Percentiles rank a stretch among this genome's conserved stretches.
phyloP scores from a whole-genome alignment of 2,888 invertebrate genomes.

The Dusona sp. region DNA sequence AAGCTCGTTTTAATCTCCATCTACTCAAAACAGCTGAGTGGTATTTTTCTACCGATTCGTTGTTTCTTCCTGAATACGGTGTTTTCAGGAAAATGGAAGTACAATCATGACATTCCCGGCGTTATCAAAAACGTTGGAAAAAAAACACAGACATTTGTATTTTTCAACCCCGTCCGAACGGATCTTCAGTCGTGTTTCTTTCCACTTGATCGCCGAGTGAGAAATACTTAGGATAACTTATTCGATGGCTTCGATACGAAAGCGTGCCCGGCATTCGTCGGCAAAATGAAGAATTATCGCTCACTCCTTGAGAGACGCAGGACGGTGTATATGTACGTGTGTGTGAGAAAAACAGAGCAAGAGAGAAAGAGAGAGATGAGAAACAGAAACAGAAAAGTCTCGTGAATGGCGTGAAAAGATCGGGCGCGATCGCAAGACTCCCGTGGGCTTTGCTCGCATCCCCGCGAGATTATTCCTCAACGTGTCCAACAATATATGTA shows the following conservation, averaged over 20 bases:
- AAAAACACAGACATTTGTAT: background rate
- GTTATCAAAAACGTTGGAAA: background rate
- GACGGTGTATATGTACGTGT: background rate
- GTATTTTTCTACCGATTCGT: background rate
- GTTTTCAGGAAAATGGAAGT: background rate
- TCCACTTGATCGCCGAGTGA: conserved; percentile 72
- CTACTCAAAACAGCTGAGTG: background rate
- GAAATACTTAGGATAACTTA: conserved; percentile 78
- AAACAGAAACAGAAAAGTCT: conserved; percentile 27
- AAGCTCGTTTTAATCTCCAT: background rate
- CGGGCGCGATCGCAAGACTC: conserved; percentile 41
- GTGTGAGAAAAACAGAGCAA: background rate
- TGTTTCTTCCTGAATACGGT: background rate
- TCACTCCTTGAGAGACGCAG: conserved; percentile 69
- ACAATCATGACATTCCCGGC: background rate
- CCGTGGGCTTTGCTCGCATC: conserved; percentile 40
- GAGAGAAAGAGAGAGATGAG: conserved; percentile 11
- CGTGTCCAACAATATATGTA: background rate
- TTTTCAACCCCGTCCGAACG: background rate
- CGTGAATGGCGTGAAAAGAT: conserved; percentile 54
- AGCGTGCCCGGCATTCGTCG: conserved; percentile 76
- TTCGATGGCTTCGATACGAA: conserved; percentile 76
- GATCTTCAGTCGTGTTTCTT: conserved; percentile 23
- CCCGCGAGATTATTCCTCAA: conserved; percentile 42
- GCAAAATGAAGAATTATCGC: conserved; percentile 78